Base-by-base conservation (phyloP, 2,888 invertebrate species). In the Andrena camellia region DNA sequence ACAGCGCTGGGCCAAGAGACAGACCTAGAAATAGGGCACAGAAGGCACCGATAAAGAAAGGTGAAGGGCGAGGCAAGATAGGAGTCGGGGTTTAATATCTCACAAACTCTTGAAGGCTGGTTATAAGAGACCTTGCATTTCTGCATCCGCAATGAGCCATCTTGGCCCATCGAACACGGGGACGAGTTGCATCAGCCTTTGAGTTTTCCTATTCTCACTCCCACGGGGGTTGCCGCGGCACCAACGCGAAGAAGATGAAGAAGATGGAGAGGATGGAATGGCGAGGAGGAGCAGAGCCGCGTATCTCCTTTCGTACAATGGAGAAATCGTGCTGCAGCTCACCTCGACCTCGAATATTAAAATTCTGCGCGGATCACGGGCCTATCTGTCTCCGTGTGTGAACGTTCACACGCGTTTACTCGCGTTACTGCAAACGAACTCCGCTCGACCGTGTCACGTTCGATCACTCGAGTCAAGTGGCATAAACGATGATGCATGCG, bases 141-240 rank as follows among this genome's bases (percentile, higher is more conserved):
- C 89, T 90, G 91, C 89, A 90, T 91, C 76, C 73, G 80, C 86
- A 90, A 92, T 89, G 91, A 92, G 89, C 85, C 90, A 83, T 86
- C 85, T 85, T 78, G 81, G 82, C 69, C 71, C 81, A 54, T 66
- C 70, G 81, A 75, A 83, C 62, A 64, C 71, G 35, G 71, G 60
- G 64, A 71, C 63, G 85, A 84, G 84, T 88, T 80, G 88, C 87
- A 17, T 42, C 42, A 86, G 88, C 85, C 83, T 86, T 84, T 85
- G 84, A 88, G 85, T 85, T 86, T 88, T 85, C 83, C 87, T 81
- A 88, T 88, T 85, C 86, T 86, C 86, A 83, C 78, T 87, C 85
- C 83, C 89, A 82, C 78, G 79, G 72, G 71, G 20, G 69, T 67
- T 8, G 72, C 71, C n/a, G 67, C 59, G 50, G 10, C 78, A 31